Conservation (phyloP, 2,797 vertebrate species). For the Hemibagrus guttatus region DNA sequence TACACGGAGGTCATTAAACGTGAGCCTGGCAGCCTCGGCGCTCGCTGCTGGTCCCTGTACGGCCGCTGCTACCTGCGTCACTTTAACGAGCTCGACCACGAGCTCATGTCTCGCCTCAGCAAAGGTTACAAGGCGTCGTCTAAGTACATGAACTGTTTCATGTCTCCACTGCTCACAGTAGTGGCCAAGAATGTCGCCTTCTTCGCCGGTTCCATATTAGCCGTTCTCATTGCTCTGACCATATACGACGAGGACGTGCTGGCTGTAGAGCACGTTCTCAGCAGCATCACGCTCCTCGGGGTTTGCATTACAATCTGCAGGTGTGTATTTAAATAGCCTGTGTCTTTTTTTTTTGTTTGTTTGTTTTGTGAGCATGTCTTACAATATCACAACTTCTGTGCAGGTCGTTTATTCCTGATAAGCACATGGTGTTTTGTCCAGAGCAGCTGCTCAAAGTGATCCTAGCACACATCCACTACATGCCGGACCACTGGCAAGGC, state of each 20-base stretch:
- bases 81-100: constrained; percentile 97
- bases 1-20: constrained; percentile 96
- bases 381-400: not conserved
- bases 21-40: constrained; percentile 94
- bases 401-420: constrained; percentile 97
- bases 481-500: constrained; percentile 99
- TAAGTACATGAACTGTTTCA: constrained; percentile 99
- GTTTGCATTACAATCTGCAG: constrained; percentile 94
- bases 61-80: constrained; percentile 97
- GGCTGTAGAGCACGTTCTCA: constrained; percentile 93
- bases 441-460: constrained; percentile 96
- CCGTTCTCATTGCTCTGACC: constrained; percentile 95
- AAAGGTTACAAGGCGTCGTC: constrained; percentile 96
- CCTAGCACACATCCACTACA: constrained; percentile 97
- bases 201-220: constrained; percentile 95
- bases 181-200: constrained; percentile 96
- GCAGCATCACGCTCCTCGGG: constrained; percentile 92
- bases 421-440: constrained; percentile 96
- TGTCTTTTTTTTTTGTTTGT: not conserved
- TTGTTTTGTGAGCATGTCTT: not conserved
- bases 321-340: constrained; percentile 62
- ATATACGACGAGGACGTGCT: constrained; percentile 97
- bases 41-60: constrained; percentile 97
- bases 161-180: constrained; percentile 91
- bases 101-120: constrained; percentile 94